phyloP scores from a whole-genome alignment of 2,888 invertebrate species.

The Aethes cnicana region DNA sequence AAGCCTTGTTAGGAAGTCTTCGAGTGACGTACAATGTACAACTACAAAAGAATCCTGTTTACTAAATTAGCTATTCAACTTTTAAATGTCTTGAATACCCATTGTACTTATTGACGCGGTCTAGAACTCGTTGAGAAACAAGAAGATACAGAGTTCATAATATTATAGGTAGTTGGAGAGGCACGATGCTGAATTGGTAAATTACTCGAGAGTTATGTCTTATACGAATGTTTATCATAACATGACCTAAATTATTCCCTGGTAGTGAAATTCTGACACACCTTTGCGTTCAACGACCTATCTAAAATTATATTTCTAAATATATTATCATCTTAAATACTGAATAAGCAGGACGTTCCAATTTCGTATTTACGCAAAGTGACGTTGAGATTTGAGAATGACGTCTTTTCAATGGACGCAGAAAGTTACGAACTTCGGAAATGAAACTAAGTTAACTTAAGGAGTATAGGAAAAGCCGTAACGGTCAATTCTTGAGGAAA shows the following conservation, averaged over 20 bases:
- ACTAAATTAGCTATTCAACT: constrained; percentile 15
- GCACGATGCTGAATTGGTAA: too few relatives aligned
- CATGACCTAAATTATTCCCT: too few relatives aligned
- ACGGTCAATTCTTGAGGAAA: not conserved
- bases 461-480: not conserved
- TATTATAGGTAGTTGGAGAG: too few relatives aligned
- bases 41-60: constrained; percentile 1
- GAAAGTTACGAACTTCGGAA: not conserved
- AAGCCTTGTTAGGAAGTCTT: not conserved
- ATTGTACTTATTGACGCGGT: too few relatives aligned
- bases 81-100: too few relatives aligned
- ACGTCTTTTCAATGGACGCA: not conserved
- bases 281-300: not conserved
- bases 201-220: too few relatives aligned
- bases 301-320: not conserved
- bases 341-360: not conserved
- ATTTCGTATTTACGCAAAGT: not conserved
- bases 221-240: too few relatives aligned
- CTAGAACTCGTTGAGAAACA: too few relatives aligned
- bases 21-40: not conserved
- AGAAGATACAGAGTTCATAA: too few relatives aligned
- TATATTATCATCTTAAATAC: not conserved
- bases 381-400: not conserved
- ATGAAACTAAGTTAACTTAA: not conserved
- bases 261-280: not conserved